These are phyloP conservation scores for Seriola quinqueradiata DNA, from an alignment of 2,113 vertebrate genomes.

Conservation along the genomic window DNA sequence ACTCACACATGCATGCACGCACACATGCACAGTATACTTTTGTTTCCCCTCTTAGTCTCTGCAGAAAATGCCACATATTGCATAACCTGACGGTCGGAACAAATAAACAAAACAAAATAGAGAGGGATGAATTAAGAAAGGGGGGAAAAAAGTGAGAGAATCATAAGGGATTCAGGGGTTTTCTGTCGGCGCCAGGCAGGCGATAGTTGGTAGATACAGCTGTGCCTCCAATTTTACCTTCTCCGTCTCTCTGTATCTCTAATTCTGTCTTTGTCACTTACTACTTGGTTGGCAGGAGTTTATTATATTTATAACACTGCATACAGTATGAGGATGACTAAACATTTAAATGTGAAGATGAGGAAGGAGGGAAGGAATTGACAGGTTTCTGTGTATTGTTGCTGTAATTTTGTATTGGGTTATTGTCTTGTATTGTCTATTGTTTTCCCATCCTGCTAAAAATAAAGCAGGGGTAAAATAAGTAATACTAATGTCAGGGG, in stretches of 20 bases:
- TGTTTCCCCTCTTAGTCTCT: conserved; percentile 34
- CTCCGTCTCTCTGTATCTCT: conserved; percentile 7
- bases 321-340: not conserved
- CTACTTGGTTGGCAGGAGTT: conserved; percentile 21
- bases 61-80: conserved; percentile 70
- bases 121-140: conserved; percentile 21
- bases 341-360: conserved; percentile 27
- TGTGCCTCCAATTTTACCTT: conserved; percentile 35
- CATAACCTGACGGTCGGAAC: conserved; percentile 62
- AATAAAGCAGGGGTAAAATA: conserved; percentile 5
- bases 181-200: conserved; percentile 45
- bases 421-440: conserved; percentile 30
- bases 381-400: conserved; percentile 4
- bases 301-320: too few relatives aligned
- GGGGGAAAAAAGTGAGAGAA: not conserved
- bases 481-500: not conserved
- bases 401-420: not conserved
- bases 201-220: conserved; percentile 26
- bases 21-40: conserved; percentile 26
- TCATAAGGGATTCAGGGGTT: conserved; percentile 41
- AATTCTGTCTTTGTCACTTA: not conserved
- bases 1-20: conserved; percentile 35
- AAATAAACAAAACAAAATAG: conserved; percentile 57
- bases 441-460: conserved; percentile 24
- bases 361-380: conserved; percentile 26